Base-by-base conservation (phyloP, 2,797 vertebrate genomes). In the Tenualosa ilisha region DNA sequence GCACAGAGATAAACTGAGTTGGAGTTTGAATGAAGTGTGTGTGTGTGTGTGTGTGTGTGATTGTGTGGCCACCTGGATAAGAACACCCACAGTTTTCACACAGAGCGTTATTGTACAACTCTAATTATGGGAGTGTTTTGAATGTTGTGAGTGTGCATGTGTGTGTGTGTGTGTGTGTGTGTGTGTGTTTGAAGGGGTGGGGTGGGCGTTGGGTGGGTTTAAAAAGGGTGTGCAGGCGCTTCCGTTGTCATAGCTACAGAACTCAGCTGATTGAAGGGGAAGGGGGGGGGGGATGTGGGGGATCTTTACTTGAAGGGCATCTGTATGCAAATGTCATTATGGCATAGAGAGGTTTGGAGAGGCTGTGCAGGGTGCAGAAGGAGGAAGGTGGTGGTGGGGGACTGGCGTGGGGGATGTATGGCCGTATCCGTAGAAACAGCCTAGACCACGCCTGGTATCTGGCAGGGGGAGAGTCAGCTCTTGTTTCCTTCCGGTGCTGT, bases 311-410 rank as follows among this genome's bases (percentile, higher is more conserved):
- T 86, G 88, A 90, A 87, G 92, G 90, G 94, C 97, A 97, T 97
- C 97, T 98, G 97, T 97, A 97, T 97, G 97, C 96, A 97, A 97
- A 98, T 97, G 49, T 31, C 90, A 91, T 91, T 90, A 92, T 93
- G 94, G 65, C 86, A 12, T 90, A 89, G 86, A 86, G 89, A 90
- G 9, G 20, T 89, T 81, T 88, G 89, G 85, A 86, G 87, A 85
- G 87, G 83, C 59, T 83, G 61, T 59, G n/a, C 31, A 81, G 75
- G 84, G 24, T 46, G 59, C 72, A 37, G 63, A 49, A 24, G 49
- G 63, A 15, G 81, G 83, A 3, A 9, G 43, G 1, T 12, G 49
- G n/a, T 4, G 6, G 84, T 26, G 20, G 79, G 51, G 26, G 46
- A 46, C 3, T 82, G 85, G 51, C 43, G 83, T 86, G 65, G 51